These are phyloP conservation scores for Tetanocera ferruginea DNA, from an alignment of 2,888 invertebrate species.

Conservation along the genomic window DNA sequence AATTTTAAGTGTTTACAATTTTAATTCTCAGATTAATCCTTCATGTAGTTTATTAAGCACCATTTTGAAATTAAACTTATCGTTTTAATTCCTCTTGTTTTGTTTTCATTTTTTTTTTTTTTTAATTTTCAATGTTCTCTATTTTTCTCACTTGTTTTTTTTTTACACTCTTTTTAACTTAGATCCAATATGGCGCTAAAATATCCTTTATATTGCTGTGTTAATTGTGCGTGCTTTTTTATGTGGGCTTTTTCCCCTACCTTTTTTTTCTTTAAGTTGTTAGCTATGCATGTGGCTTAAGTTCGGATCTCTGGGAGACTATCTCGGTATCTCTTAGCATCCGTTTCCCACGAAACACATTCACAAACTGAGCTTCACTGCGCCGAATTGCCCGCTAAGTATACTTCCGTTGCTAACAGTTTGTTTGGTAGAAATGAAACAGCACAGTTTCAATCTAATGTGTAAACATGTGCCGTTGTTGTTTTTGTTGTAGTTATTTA, in stretches of 20 bases:
- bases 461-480: background rate
- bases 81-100: too few species aligned
- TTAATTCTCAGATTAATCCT: too few species aligned
- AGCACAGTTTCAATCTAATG: background rate
- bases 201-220: background rate
- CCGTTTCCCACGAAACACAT: conserved; percentile 69
- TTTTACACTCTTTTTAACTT: background rate
- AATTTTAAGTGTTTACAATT: too few species aligned
- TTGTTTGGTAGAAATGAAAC: background rate
- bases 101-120: too few species aligned
- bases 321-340: conserved; percentile 52
- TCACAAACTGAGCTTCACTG: conserved; percentile 68
- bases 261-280: background rate
- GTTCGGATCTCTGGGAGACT: background rate
- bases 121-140: too few species aligned
- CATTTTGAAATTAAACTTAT: too few species aligned
- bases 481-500: background rate
- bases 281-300: background rate
- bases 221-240: background rate
- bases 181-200: background rate
- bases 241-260: background rate
- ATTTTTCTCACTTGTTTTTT: background rate
- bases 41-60: too few species aligned
- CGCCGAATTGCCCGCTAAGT: conserved; percentile 65
- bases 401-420: conserved; percentile 53